phyloP scores from a whole-genome alignment of 2,888 invertebrate species.

The Ectemnius lituratus region DNA sequence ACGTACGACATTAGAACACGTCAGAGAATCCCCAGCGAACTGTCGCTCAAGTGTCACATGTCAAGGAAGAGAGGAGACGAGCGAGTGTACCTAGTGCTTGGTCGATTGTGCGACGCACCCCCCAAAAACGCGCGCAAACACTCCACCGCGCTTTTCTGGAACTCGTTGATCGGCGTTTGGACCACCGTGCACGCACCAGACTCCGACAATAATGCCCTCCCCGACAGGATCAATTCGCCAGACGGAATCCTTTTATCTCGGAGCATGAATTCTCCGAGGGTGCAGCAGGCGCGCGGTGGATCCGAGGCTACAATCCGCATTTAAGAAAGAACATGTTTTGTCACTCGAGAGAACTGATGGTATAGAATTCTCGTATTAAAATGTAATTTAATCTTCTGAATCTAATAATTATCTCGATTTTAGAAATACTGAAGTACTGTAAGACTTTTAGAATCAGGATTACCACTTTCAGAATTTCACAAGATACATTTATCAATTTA shows the following conservation, averaged over 20 bases:
- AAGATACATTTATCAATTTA: no score
- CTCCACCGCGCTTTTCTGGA: slow-evolving; percentile 20
- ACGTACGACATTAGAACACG: slow-evolving; percentile 64
- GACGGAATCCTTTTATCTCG: slow-evolving; percentile 8
- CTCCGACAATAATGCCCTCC: neutral
- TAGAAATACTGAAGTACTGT: no score
- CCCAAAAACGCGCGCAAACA: slow-evolving; percentile 14
- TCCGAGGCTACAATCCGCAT: no score
- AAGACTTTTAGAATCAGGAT: no score
- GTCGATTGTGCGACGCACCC: neutral
- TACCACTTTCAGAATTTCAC: no score
- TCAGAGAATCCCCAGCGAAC: slow-evolving; percentile 70
- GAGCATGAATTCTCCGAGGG: neutral
- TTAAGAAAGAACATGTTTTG: no score
- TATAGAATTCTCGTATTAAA: no score
- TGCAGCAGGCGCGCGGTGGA: neutral
- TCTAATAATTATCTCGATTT: no score
- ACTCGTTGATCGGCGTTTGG: slow-evolving; percentile 23
- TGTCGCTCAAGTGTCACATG: slow-evolving; percentile 74
- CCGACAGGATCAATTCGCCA: neutral
- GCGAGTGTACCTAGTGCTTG: neutral
- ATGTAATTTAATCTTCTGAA: no score
- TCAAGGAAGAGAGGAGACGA: slow-evolving; percentile 35
- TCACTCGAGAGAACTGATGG: no score
- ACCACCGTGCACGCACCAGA: slow-evolving; percentile 16